Base-by-base conservation (phyloP, 2,888 invertebrate genomes). In the Drosophila fulvimacula region DNA sequence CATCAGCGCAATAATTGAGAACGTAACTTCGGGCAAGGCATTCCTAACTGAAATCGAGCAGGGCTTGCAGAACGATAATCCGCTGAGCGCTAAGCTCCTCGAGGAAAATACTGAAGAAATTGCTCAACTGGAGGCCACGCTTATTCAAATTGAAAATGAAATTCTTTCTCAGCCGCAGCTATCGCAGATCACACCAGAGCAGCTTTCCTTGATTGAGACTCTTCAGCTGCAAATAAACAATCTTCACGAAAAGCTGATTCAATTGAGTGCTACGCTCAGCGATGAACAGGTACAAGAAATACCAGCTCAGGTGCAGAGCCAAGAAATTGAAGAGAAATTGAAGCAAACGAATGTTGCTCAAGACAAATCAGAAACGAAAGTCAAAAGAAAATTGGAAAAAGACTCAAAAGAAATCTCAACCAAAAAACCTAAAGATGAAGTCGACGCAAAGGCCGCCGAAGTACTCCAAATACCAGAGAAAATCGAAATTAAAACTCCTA, bases 1-100 rank as follows among this genome's bases (percentile, higher is more conserved):
- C 32, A 75, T 91, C 1, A 78, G 74, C 34, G 56, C 59, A 21
- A 67, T 91, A 1, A 76, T 90, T 27, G 79, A 90, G 44, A 87
- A 89, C 49, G 90, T 90, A 2, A 76, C 76, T 30, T 68, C 76
- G 1, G 82, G 88, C 15, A 86, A 90, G 52, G 61, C 78, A 0
- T 90, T 92, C 36, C 60, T 92, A 5, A 81, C 76, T 0, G 82
- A 89, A 41, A 71, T 92, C 2, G 90, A 91, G 24, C 72, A 90
- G 27, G 91, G 91, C 1, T 67, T 92, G 30, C 73, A 80, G 15
- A 53, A 63, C 11, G 84, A 90, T 24, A 81, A 79, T 72, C 70
- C 87, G 0, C 42, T 87, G 10, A 76, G 86, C 9, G 76, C 73
- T 0, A 72, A 68, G 17, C 76, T 92, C 10, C 69, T 91, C 4